phyloP scores from a whole-genome alignment of 1,140 invertebrate genomes.

The Zaprionus lachaisei region DNA sequence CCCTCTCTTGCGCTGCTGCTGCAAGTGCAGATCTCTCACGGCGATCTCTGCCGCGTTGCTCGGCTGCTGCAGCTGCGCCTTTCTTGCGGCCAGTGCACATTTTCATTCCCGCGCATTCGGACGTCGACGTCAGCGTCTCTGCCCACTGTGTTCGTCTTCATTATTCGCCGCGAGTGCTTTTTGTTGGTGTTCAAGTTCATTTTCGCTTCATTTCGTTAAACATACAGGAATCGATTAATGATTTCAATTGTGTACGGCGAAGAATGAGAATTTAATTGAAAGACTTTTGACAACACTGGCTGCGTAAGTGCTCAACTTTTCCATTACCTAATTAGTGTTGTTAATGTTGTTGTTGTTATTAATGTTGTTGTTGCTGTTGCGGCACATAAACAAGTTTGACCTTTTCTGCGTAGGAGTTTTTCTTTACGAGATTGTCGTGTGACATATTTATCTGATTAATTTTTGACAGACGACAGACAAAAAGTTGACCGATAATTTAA shows the following conservation, averaged over 20 bases:
- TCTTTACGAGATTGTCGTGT: conserved; percentile 37
- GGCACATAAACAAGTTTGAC: conserved; percentile 52
- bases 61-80: conserved; percentile 32
- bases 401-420: conserved; percentile 66
- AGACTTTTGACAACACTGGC: conserved; percentile 19
- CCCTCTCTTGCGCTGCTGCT: neutral
- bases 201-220: conserved; percentile 3
- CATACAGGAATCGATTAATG: neutral
- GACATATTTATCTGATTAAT: conserved; percentile 78
- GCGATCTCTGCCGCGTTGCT: conserved; percentile 17
- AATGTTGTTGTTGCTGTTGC: conserved; percentile 10
- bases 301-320: conserved; percentile 48
- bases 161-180: conserved; percentile 32
- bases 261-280: conserved; percentile 11
- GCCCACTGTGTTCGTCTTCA: conserved; percentile 13
- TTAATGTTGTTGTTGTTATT: conserved; percentile 22
- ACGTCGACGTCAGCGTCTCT: conserved; percentile 58
- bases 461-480: conserved; percentile 68
- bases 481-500: conserved; percentile 80
- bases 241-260: neutral
- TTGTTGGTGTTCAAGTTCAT: conserved; percentile 7
- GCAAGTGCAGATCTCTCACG: conserved; percentile 33
- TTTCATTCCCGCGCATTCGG: conserved; percentile 67
- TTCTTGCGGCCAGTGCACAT: conserved; percentile 60
- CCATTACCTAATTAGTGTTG: conserved; percentile 41